Conservation (phyloP, 1,140 invertebrate species). For the Bombus polaris region DNA sequence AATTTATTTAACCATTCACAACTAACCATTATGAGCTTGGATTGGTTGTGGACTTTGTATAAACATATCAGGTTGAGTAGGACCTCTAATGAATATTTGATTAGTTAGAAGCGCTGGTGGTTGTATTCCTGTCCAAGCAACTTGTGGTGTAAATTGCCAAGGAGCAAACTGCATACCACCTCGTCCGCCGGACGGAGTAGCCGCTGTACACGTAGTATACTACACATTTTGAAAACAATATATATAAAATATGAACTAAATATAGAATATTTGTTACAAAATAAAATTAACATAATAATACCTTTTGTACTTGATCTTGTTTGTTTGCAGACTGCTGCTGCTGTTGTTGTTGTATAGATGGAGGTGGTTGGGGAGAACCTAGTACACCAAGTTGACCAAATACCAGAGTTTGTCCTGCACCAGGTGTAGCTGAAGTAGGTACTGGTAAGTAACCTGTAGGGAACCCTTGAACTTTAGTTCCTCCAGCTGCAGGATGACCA, state of each 20-base stretch:
- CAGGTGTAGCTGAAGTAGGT: constrained; percentile 89
- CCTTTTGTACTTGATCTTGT: constrained; percentile 81
- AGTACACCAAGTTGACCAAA: constrained; percentile 90
- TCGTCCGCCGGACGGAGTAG: constrained; percentile 85
- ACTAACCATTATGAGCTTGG: constrained; percentile 85
- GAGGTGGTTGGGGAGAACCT: constrained; percentile 86
- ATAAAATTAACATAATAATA: constrained; percentile 43
- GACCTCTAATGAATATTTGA: constrained; percentile 92
- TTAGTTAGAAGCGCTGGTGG: constrained; percentile 87
- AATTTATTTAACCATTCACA: constrained; percentile 62
- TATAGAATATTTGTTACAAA: background rate
- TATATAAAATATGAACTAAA: constrained; percentile 42
- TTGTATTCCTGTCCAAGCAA: constrained; percentile 88
- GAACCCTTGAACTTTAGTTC: constrained; percentile 82
- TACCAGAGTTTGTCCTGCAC: constrained; percentile 90
- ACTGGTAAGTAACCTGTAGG: constrained; percentile 86
- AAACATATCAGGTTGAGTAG: constrained; percentile 92
- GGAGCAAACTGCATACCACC: constrained; percentile 84
- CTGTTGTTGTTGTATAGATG: constrained; percentile 78
- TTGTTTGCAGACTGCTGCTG: constrained; percentile 78
- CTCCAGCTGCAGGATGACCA: constrained; percentile 87
- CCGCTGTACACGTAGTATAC: constrained; percentile 86
- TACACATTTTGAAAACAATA: constrained; percentile 48
- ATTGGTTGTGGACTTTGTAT: constrained; percentile 91
- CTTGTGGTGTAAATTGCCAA: constrained; percentile 86